These are phyloP conservation scores for Tor tambroides DNA, from an alignment of 2,113 vertebrate species.

Conservation along the genomic window DNA sequence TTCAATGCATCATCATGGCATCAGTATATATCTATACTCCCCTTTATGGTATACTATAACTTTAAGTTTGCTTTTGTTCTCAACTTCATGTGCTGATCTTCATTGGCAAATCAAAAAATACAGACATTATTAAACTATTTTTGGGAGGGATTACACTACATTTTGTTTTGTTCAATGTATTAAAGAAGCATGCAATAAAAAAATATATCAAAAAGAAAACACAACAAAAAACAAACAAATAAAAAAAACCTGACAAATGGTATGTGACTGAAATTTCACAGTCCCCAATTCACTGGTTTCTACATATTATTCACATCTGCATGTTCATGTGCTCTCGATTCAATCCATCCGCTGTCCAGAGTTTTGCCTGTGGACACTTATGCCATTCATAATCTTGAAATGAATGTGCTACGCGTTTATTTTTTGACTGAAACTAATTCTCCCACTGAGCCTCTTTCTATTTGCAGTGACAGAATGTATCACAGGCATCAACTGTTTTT, in stretches of 20 bases:
- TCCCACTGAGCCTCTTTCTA: conserved; percentile 17
- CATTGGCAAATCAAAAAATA: not conserved
- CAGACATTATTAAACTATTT: no score
- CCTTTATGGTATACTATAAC: not conserved
- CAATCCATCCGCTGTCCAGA: not conserved
- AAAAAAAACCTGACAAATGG: not conserved
- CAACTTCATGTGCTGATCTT: not conserved
- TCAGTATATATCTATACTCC: not conserved
- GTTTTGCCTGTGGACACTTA: conserved; percentile 7
- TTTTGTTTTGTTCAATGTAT: no score
- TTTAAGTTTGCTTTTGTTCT: not conserved
- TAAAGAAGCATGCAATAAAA: not conserved
- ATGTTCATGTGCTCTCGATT: not conserved
- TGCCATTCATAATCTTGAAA: conserved; percentile 25
- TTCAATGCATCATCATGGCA: not conserved
- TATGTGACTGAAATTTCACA: not conserved
- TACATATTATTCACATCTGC: not conserved
- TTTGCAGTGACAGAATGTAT: conserved; percentile 40
- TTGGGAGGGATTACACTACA: no score
- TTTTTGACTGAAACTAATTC: conserved; percentile 33
- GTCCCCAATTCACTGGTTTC: not conserved
- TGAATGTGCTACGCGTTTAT: not conserved
- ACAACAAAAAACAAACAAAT: not conserved
- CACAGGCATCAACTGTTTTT: conserved; percentile 36
- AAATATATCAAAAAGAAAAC: not conserved